Percentiles rank a stretch among this genome's conserved stretches.
Evolutionary conservation across 2,888 invertebrate species (phyloP).

Genomic region (Nemoura dubitans): DNA sequence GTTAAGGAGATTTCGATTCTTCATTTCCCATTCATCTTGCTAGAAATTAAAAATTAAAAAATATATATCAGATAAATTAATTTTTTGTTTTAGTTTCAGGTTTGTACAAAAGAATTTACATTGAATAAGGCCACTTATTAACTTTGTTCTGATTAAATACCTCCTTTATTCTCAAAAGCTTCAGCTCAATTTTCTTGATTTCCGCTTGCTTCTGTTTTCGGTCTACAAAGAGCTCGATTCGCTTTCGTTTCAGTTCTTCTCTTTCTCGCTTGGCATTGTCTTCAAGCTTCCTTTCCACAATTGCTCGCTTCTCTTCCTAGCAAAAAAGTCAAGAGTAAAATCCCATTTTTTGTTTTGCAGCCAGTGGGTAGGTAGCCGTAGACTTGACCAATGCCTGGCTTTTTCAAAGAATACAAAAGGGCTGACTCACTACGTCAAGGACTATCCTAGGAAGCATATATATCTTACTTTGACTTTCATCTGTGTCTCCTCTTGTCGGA

Average conservation of each 20-base stretch:
- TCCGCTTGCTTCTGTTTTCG: slow-evolving; percentile 88
- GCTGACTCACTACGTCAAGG: too few relatives aligned
- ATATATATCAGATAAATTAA: not conserved
- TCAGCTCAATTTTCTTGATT: slow-evolving; percentile 87
- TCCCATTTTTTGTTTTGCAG: too few relatives aligned
- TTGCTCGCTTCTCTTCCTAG: slow-evolving; percentile 82
- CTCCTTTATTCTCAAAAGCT: slow-evolving; percentile 87
- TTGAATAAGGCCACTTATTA: too few relatives aligned
- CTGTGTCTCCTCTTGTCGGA: slow-evolving; percentile 92
- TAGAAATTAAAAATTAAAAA: slow-evolving; percentile 50
- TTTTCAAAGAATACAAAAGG: too few relatives aligned
- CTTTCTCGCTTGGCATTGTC: slow-evolving; percentile 88
- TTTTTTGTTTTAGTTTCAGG: slow-evolving; percentile 16
- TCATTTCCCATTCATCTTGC: slow-evolving; percentile 83
- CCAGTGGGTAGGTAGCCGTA: too few relatives aligned
- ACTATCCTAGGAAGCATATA: too few relatives aligned
- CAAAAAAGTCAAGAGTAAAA: slow-evolving; percentile 49
- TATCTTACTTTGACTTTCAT: slow-evolving; percentile 78
- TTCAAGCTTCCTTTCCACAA: slow-evolving; percentile 93
- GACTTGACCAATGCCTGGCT: too few relatives aligned
- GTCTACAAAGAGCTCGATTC: slow-evolving; percentile 84
- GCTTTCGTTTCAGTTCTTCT: slow-evolving; percentile 83
- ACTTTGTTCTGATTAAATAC: slow-evolving; percentile 62
- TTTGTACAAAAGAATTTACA: too few relatives aligned
- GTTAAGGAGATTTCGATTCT: slow-evolving; percentile 78